Percentiles rank a stretch among this genome's conserved stretches.
These are phyloP conservation scores for Sakesphorus luctuosus DNA, from an alignment of 2,113 vertebrate species.

Conservation along the genomic window DNA sequence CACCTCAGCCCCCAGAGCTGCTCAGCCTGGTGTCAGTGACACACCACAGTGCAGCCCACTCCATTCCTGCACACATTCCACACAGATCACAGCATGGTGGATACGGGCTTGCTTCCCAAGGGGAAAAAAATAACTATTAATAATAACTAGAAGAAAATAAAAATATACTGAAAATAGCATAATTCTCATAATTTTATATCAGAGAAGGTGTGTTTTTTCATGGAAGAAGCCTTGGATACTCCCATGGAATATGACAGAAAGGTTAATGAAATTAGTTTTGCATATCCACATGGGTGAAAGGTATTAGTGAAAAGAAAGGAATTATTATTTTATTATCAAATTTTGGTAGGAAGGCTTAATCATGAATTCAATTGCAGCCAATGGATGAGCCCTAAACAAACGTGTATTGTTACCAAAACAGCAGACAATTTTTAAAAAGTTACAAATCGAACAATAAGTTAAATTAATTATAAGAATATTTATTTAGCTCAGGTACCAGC, in stretches of 20 bases:
- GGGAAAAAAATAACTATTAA: not conserved
- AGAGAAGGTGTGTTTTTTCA: not conserved
- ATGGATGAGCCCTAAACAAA: not conserved
- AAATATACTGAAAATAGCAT: not conserved
- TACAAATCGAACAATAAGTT: not conserved
- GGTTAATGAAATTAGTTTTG: not conserved
- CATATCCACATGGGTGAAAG: not conserved
- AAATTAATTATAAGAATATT: not conserved
- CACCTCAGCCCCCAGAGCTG: not conserved
- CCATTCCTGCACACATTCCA: not conserved
- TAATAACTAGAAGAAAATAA: not conserved
- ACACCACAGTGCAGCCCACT: not conserved
- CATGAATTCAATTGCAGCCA: slow-evolving; percentile 4
- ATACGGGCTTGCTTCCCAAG: not conserved
- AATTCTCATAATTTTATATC: not conserved
- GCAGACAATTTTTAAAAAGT: not conserved
- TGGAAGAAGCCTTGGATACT: not conserved
- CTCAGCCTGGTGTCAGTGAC: not conserved
- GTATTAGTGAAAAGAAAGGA: not conserved
- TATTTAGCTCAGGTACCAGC: not conserved
- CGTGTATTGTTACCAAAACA: not conserved
- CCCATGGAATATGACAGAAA: not conserved
- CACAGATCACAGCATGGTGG: not conserved
- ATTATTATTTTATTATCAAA: not conserved
- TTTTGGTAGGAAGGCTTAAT: not conserved